A percentile compares a stretch with the other conserved stretches of the same genome.
These are phyloP conservation scores for Synergus umbraculus DNA, from an alignment of 2,888 invertebrate genomes.

Conservation along the genomic window DNA sequence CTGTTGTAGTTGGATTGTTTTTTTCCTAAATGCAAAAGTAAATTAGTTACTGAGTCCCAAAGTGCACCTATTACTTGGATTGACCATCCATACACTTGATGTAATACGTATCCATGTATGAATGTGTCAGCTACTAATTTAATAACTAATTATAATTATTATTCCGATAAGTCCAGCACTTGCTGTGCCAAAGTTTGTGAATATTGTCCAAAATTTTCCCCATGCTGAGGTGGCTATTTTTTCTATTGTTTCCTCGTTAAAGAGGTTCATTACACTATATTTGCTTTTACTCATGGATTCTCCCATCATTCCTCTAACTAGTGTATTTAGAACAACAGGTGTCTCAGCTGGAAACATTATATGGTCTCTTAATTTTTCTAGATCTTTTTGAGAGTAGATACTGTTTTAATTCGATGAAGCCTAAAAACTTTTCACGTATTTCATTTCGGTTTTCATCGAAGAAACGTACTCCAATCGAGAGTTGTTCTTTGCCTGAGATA, in stretches of 20 bases:
- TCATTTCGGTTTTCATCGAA: slow-evolving; percentile 43
- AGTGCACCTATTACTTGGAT: slow-evolving; percentile 2
- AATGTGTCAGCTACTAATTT: slow-evolving; percentile 38
- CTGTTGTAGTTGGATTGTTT: too few relatives aligned
- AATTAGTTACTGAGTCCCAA: background rate
- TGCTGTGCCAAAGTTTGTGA: slow-evolving; percentile 44
- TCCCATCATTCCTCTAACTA: background rate
- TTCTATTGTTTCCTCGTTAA: slow-evolving; percentile 17
- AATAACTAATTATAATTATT: slow-evolving; percentile 18
- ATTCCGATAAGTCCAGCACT: slow-evolving; percentile 43
- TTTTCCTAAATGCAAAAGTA: slow-evolving; percentile 42
- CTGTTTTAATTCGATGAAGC: slow-evolving; percentile 53
- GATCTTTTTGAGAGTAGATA: slow-evolving; percentile 43
- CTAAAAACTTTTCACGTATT: slow-evolving; percentile 62
- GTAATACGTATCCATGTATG: background rate
- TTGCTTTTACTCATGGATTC: background rate
- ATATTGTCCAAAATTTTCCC: slow-evolving; percentile 41
- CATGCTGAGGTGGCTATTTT: slow-evolving; percentile 43
- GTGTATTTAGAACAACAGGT: background rate
- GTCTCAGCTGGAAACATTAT: slow-evolving; percentile 46
- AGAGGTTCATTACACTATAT: background rate
- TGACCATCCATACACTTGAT: slow-evolving; percentile 43
- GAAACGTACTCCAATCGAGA: slow-evolving; percentile 50
- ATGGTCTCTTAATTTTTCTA: slow-evolving; percentile 27
- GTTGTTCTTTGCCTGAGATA: slow-evolving; percentile 61